phyloP scores from a whole-genome alignment of 2,113 vertebrate genomes.

The Prochilodus magdalenae region DNA sequence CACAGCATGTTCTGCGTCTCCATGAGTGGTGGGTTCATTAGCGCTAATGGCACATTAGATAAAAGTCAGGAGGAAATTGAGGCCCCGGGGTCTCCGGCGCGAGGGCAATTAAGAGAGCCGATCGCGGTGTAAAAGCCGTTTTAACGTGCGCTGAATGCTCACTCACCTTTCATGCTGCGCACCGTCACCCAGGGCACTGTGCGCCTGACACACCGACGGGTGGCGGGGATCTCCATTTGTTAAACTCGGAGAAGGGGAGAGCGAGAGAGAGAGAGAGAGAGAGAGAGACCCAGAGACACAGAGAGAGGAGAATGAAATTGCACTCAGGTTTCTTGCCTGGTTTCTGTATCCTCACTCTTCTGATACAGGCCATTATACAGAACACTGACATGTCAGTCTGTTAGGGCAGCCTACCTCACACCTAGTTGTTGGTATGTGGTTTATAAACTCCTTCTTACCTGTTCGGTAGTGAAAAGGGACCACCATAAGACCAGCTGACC shows the following conservation, averaged over 20 bases:
- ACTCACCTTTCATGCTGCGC: constrained; percentile 29
- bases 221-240: constrained; percentile 29
- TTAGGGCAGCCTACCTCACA: too few species aligned
- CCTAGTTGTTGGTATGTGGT: too few species aligned
- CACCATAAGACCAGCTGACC: background rate
- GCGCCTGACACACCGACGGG: constrained; percentile 18
- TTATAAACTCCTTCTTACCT: too few species aligned
- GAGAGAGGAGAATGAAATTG: constrained; percentile 3
- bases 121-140: constrained; percentile 47
- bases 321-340: background rate
- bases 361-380: background rate
- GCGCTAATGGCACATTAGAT: constrained; percentile 65
- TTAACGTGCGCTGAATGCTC: constrained; percentile 53
- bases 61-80: constrained; percentile 61
- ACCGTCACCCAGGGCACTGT: constrained; percentile 18
- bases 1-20: constrained; percentile 46
- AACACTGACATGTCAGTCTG: background rate
- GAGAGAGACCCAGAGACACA: background rate
- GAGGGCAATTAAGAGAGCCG: constrained; percentile 57
- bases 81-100: constrained; percentile 55
- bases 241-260: background rate
- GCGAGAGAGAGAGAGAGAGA: background rate
- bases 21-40: constrained; percentile 61
- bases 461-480: background rate
- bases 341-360: background rate